Conservation (phyloP, 2,888 invertebrate genomes). For the Trichopria drosophilae region DNA sequence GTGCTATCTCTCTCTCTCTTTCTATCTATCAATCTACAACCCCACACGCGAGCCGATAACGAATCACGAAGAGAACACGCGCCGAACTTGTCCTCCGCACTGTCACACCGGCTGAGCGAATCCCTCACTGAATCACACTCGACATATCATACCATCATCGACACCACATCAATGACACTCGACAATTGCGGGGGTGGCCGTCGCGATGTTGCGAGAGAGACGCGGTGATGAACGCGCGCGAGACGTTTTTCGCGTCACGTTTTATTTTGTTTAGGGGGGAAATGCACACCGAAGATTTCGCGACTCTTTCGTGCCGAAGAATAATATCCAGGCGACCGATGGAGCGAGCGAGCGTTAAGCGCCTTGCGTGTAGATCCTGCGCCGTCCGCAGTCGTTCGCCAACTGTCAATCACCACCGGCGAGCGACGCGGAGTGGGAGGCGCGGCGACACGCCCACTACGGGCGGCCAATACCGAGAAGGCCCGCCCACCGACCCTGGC, state of each 20-base stretch:
- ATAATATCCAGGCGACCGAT: constrained; percentile 35
- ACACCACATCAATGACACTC: constrained; percentile 29
- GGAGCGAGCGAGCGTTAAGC: constrained; percentile 52
- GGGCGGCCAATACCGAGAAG: constrained; percentile 48
- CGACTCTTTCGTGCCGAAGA: constrained; percentile 10
- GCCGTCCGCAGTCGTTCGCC: constrained; percentile 69
- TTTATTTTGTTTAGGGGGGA: no score
- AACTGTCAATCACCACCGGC: constrained; percentile 67
- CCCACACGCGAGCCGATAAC: constrained; percentile 8
- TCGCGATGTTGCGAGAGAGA: constrained; percentile 29
- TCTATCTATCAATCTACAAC: background rate
- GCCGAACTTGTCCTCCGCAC: constrained; percentile 23
- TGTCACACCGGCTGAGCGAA: no score
- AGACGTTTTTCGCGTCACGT: no score
- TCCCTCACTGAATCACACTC: constrained; percentile 12
- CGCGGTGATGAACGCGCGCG: no score
- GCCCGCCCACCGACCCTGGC: constrained; percentile 47
- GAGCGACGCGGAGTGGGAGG: constrained; percentile 63
- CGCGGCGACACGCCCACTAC: constrained; percentile 55
- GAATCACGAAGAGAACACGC: constrained; percentile 26
- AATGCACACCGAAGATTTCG: no score
- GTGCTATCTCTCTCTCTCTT: constrained; percentile 31
- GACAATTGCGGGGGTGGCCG: constrained; percentile 28
- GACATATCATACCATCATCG: constrained; percentile 45
- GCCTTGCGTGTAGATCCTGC: constrained; percentile 62